Conservation (phyloP, 2,113 vertebrate species). For the Talpa occidentalis region DNA sequence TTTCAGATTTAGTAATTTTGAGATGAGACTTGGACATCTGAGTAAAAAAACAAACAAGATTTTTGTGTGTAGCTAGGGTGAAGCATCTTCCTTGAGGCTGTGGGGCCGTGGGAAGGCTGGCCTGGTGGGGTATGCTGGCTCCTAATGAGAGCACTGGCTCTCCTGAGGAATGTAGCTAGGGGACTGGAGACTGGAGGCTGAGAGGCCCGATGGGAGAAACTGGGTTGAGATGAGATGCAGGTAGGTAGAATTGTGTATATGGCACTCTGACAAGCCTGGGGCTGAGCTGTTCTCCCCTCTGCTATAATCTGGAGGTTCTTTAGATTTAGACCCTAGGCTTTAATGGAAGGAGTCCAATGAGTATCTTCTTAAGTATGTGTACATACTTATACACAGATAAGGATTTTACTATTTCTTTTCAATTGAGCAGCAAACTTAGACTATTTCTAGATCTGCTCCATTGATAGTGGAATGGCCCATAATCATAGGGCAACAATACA, state of each 20-base stretch:
- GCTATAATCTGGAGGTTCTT: background rate
- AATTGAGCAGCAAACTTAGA: background rate
- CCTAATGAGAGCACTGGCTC: background rate
- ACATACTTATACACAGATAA: background rate
- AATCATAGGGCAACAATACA: background rate
- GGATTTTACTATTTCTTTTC: background rate
- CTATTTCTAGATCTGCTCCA: background rate
- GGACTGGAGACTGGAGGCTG: background rate
- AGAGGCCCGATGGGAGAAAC: background rate
- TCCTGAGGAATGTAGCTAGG: background rate
- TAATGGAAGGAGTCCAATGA: background rate
- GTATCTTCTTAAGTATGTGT: background rate
- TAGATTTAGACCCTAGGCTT: background rate
- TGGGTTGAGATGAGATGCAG: background rate
- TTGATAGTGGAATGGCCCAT: background rate
- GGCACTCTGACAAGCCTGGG: background rate
- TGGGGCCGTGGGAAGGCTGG: too few species aligned
- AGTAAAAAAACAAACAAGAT: background rate
- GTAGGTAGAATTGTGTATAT: background rate
- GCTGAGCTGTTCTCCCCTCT: too few species aligned
- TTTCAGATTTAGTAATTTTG: background rate
- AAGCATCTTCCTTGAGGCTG: background rate
- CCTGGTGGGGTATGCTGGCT: accelerated
- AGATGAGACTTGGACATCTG: background rate
- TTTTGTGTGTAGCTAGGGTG: background rate